Percentiles rank a stretch among this genome's conserved stretches.
These are phyloP conservation scores for Macrotus californicus DNA, from an alignment of 2,113 vertebrate species.

Conservation along the genomic window DNA sequence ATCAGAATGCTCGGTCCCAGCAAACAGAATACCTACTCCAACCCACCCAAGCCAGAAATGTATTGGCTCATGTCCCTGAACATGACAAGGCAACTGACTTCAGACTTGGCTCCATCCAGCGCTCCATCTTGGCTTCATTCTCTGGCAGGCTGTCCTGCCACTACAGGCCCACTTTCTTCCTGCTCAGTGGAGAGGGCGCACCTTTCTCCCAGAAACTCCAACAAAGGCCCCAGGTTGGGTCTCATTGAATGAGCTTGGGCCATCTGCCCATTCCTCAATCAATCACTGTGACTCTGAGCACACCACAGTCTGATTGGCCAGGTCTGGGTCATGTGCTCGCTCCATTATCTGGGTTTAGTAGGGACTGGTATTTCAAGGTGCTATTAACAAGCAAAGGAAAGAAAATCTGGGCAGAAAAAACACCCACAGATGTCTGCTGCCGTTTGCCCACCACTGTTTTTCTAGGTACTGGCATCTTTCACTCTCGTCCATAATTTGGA, in stretches of 20 bases:
- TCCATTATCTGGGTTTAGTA: not conserved
- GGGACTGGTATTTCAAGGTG: not conserved
- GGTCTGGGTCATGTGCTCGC: not conserved
- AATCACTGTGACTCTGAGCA: not conserved
- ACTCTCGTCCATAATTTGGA: not conserved
- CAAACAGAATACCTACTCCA: not conserved
- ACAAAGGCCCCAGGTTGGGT: not conserved
- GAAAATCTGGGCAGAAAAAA: not conserved
- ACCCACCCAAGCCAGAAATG: not conserved
- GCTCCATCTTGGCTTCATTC: not conserved
- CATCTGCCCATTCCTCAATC: not conserved
- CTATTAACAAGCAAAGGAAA: not conserved
- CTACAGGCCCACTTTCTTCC: not conserved
- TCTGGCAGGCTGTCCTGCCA: not conserved
- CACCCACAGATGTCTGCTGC: not conserved
- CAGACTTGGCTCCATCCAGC: not conserved
- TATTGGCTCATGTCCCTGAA: not conserved
- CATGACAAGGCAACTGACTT: not conserved
- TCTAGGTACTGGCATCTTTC: not conserved
- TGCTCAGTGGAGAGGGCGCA: not conserved
- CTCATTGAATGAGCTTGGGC: not conserved
- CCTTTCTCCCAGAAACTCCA: not conserved
- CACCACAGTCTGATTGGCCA: not conserved
- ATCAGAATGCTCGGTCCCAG: not conserved
- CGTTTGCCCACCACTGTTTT: not conserved